Evolutionary conservation across 2,113 vertebrate genomes (phyloP).

Genomic region (Centropristis striata): DNA sequence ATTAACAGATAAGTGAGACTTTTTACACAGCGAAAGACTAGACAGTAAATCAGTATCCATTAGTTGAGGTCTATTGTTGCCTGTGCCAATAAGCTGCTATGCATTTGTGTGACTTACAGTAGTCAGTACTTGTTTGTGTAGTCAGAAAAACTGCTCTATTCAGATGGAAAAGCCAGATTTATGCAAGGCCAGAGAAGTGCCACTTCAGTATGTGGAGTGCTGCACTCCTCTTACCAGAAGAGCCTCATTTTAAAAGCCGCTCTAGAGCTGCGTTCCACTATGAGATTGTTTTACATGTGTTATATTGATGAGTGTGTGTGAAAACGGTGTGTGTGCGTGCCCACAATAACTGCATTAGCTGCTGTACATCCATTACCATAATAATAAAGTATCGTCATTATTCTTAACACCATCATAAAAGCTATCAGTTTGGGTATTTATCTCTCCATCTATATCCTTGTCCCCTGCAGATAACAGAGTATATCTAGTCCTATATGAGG

Average conservation of each 20-base stretch:
- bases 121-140: not conserved
- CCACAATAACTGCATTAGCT: not conserved
- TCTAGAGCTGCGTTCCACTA: slow-evolving; percentile 7
- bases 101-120: not conserved
- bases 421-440: slow-evolving; percentile 2
- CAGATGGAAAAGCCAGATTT: slow-evolving; percentile 30
- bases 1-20: not conserved
- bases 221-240: slow-evolving; percentile 35
- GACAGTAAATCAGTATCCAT: slow-evolving; percentile 16
- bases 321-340: not conserved
- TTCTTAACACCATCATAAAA: slow-evolving; percentile 5
- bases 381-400: slow-evolving; percentile 1
- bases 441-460: not conserved
- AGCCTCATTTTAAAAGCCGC: slow-evolving; percentile 34
- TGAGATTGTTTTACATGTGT: slow-evolving; percentile 28
- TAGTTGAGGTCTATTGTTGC: not conserved
- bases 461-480: slow-evolving; percentile 6
- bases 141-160: not conserved
- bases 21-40: slow-evolving; percentile 5
- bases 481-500: not conserved
- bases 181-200: slow-evolving; percentile 19
- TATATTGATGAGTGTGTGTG: slow-evolving; percentile 2
- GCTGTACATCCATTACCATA: slow-evolving; percentile 4
- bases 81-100: slow-evolving; percentile 2
- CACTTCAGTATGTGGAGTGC: slow-evolving; percentile 29